Evolutionary conservation across 2,113 vertebrate genomes (phyloP).

Genomic region (Poecilia latipinna): DNA sequence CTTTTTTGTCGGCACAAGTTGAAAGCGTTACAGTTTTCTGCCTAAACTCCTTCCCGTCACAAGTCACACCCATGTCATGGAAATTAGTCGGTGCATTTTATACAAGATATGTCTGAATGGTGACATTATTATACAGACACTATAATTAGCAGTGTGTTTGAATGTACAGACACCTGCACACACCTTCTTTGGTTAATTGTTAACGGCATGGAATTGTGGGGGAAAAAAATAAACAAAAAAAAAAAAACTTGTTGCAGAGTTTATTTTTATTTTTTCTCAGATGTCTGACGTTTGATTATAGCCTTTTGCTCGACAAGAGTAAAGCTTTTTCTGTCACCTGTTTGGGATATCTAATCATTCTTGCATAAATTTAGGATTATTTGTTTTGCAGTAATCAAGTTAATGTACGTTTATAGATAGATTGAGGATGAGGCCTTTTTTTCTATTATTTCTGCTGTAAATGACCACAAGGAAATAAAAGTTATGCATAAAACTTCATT

Average conservation of each 20-base stretch:
- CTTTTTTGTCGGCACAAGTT: slow-evolving; percentile 27
- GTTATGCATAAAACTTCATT: no score
- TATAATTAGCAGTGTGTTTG: slow-evolving; percentile 65
- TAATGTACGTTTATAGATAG: neutral
- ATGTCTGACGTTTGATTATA: neutral
- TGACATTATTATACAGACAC: slow-evolving; percentile 63
- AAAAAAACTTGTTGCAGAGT: no score
- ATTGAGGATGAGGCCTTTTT: no score
- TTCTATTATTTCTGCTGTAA: no score
- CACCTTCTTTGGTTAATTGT: slow-evolving; percentile 66
- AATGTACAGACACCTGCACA: slow-evolving; percentile 65
- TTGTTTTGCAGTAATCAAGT: neutral
- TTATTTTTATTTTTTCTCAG: no score
- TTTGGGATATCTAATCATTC: neutral
- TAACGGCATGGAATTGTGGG: neutral
- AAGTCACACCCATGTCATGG: slow-evolving; percentile 25
- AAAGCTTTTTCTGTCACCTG: neutral
- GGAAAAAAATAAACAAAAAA: neutral
- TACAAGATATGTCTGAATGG: slow-evolving; percentile 41
- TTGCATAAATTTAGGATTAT: neutral
- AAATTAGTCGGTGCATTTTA: slow-evolving; percentile 36
- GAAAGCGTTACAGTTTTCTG: slow-evolving; percentile 54
- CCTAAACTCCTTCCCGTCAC: slow-evolving; percentile 51
- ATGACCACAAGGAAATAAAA: no score
- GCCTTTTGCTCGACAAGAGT: neutral